Evolutionary conservation across 1,140 invertebrate species (phyloP), one percentile per base, ranked within the genome.

Genomic region (Neodiprion lecontei): DNA sequence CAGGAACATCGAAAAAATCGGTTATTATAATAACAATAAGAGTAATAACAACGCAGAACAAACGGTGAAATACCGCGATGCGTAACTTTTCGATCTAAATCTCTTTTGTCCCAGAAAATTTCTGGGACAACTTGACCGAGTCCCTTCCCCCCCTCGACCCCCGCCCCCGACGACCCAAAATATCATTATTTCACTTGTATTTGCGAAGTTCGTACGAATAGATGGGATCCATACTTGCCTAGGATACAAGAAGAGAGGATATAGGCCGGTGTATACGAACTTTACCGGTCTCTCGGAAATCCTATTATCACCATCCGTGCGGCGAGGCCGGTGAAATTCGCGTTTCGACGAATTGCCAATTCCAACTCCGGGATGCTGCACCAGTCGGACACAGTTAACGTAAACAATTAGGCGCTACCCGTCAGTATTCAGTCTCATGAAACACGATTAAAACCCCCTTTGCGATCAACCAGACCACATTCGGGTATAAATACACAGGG

Each of bases 191-290:
- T 61, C 53, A 61, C 5, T 12, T 9, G 53, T 8, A 61, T 61
- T 61, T 61, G 11, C 8, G 11, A 40, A 40, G 2, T 40, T 5
- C 5, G 28, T 40, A 40, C 5, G 28, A 40, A 40, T 40, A 40
- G 28, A 40, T 5, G 28, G 28, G 28, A 40, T 40, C 28, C 28
- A 40, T 40, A 40, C 48, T 17, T 68, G 17, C 67, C 21, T 21
- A 68, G 65, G 14, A 53, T 10, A 53, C 49, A 53, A 40, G 48
- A 65, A 72, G 72, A 69, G 48, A 77, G 68, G 48, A 17, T 23
- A 9, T n/a, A 48, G 66, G 66, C 28, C 28, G 28, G 28, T 61
- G 11, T 12, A 61, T 0, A 61, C 53, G 53, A 61, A 61, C 53
- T 61, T 61, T 61, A 61, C 53, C 53, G 11, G 11, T 61, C n/a